Conservation (phyloP, 2,888 invertebrate species). For the Theretra japonica region DNA sequence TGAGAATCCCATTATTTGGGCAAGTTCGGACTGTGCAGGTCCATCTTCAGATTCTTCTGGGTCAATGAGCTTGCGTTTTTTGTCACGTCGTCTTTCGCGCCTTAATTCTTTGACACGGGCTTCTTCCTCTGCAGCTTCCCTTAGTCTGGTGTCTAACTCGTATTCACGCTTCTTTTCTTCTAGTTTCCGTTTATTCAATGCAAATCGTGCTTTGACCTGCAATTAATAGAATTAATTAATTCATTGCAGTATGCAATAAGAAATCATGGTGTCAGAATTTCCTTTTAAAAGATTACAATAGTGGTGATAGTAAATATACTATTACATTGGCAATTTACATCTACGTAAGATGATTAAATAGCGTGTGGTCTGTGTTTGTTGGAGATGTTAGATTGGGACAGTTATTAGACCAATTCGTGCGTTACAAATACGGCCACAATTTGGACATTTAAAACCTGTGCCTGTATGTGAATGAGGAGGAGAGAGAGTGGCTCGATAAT, state of each 20-base stretch:
- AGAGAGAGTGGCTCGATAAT: no score
- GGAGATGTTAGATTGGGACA: no score
- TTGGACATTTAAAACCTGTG: no score
- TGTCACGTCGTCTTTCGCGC: slow-evolving; percentile 94
- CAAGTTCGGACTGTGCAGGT: slow-evolving; percentile 89
- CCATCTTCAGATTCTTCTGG: slow-evolving; percentile 72
- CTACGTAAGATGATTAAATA: no score
- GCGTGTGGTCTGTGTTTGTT: no score
- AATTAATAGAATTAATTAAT: slow-evolving; percentile 36
- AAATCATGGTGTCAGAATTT: no score
- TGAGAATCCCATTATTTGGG: slow-evolving; percentile 97
- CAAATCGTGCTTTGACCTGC: slow-evolving; percentile 94
- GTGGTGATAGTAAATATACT: not conserved
- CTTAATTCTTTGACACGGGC: slow-evolving; percentile 95
- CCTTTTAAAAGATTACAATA: not conserved
- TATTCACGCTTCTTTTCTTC: slow-evolving; percentile 98
- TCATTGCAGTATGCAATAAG: not conserved
- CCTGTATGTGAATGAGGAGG: no score
- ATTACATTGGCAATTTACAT: no score
- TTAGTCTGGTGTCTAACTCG: slow-evolving; percentile 94
- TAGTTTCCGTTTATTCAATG: slow-evolving; percentile 95
- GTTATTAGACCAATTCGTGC: no score
- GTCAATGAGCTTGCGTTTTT: slow-evolving; percentile 93
- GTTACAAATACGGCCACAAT: no score
- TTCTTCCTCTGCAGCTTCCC: slow-evolving; percentile 98